Base-by-base conservation (phyloP, 2,888 invertebrate species). In the Eupithecia vulgata region DNA sequence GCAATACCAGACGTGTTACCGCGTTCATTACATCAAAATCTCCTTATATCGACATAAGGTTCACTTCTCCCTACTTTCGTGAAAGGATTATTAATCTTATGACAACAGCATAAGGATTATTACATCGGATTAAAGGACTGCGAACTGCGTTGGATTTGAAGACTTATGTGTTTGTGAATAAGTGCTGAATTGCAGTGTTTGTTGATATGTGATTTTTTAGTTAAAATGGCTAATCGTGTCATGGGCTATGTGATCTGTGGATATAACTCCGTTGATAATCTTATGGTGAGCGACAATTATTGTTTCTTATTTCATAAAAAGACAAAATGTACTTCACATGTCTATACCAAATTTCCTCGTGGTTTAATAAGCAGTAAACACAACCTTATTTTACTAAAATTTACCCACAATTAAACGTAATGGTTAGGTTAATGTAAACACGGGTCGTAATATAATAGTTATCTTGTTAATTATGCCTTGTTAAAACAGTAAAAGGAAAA, bases 201-300 rank as follows among this genome's bases (percentile, higher is more conserved):
- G 71, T 65, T 79, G 81, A 78, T 79, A 79, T 81, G 81, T 76
- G 80, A 57, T 72, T 74, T 82, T 52, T 77, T 78, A 72, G 83
- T 83, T 82, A 78, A 59, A 59, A 95, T 95, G 95, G 92, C 95
- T 74, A 94, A 92, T 81, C 87, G 90, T 78, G 91, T 95, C 84
- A 91, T 95, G 91, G 95, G 95, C 80, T 95, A 95, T 81, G 95
- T 95, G 74, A 94, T 95, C 82, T 95, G 95, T 89, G 95, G 95
- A 78, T 95, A 95, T 82, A 94, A 94, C 82, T 95, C 95, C 71
- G 95, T 95, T 80, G 95, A 95, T 84, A 95, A 95, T 89, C 83
- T 94, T 61, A 83, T 94, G 95, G 95, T 95, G 86, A 95, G 93
- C 88, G 65, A 62, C 42, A 66, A 45, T 67, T 17, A 48, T 45